Evolutionary conservation across 2,888 invertebrate genomes (phyloP), one percentile per base, ranked within the genome.

Genomic region (Cerastis rubricosa): DNA sequence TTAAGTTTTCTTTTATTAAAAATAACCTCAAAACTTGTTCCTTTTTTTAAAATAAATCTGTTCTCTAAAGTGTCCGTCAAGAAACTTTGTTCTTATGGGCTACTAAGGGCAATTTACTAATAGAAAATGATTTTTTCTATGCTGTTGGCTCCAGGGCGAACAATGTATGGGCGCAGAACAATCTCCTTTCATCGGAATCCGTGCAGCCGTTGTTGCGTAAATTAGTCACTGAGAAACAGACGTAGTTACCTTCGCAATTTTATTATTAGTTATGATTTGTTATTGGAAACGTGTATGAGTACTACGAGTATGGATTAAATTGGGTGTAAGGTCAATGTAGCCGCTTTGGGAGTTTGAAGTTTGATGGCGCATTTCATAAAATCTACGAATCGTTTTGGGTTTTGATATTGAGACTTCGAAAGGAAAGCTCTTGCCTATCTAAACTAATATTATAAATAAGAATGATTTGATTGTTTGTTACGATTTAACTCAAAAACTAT

Each of bases 281-380:
- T 59, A 47, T 83, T 74, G 17, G 47, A 63, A 51, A 22, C 35
- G 4, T 35, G 47, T 67, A 45, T 63, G n/a, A 47, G 11, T 54
- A 57, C 5, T 29, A 61, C 43, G 19, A 43, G 14, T 69, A 5
- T n/a, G 19, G 14, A 54, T 69, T 43, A n/a, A 71, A 71, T 64
- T 54, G 6, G 74, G 35, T 67, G 54, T 59, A 19, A 29, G 51
- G 57, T 80, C 67, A 75, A 47, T 68, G 19, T 65, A 29, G 19
- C 64, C 63, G 19, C 29, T 1, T 25, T 47, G 54, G 47, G 43
- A 72, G 1, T 35, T 43, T 54, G 47, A 19, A 72, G 1, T 65
- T 45, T 17, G 25, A 29, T 73, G 51, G 61, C n/a, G 5, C 12
- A 49, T 35, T 54, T 17, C 7, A 25, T 54, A 61, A 69, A 43